Evolutionary conservation across 2,797 vertebrate species (phyloP).

Genomic region (Tachyglossus aculeatus): DNA sequence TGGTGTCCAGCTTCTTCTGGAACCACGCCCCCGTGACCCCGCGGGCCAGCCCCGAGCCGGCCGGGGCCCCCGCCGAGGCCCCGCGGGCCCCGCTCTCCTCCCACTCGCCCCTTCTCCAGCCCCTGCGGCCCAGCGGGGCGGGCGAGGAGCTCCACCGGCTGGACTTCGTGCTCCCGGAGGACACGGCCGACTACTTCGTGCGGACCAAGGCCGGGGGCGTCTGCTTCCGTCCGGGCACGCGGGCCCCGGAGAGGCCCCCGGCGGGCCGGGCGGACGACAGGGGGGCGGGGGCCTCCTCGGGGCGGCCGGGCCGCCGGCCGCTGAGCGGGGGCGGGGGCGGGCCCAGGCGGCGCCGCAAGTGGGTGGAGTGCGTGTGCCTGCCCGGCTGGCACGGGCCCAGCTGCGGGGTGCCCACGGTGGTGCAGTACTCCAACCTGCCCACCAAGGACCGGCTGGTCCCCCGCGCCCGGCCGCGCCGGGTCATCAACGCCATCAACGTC

Average conservation of each 20-base stretch:
- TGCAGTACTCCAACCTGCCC: constrained; percentile 95
- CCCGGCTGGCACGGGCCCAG: constrained; percentile 97
- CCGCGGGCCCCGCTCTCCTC: constrained; percentile 77
- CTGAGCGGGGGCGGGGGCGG: constrained; percentile 56
- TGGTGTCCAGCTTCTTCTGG: constrained; percentile 98
- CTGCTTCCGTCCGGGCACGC: constrained; percentile 93
- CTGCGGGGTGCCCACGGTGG: constrained; percentile 96
- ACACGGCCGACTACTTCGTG: constrained; percentile 86
- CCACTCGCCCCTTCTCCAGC: constrained; percentile 76
- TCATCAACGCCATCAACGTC: constrained; percentile 96
- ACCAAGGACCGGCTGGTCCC: constrained; percentile 94
- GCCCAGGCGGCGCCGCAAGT: constrained; percentile 75
- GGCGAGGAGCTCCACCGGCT: constrained; percentile 79
- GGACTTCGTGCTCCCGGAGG: constrained; percentile 81
- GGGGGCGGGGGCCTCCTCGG: constrained; percentile 30
- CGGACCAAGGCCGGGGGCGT: constrained; percentile 90
- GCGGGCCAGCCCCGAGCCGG: constrained; percentile 83
- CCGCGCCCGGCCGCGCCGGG: constrained; percentile 83
- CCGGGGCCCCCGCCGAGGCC: constrained; percentile 77
- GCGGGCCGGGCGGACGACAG: constrained; percentile 63
- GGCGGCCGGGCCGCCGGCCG: constrained; percentile 42
- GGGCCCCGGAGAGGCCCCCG: constrained; percentile 76
- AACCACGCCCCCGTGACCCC: constrained; percentile 81
- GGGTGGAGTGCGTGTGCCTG: constrained; percentile 93
- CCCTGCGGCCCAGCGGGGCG: constrained; percentile 72